Evolutionary conservation across 1,140 invertebrate species (phyloP), one percentile per base, ranked within the genome.

Genomic region (Plodia interpunctella): DNA sequence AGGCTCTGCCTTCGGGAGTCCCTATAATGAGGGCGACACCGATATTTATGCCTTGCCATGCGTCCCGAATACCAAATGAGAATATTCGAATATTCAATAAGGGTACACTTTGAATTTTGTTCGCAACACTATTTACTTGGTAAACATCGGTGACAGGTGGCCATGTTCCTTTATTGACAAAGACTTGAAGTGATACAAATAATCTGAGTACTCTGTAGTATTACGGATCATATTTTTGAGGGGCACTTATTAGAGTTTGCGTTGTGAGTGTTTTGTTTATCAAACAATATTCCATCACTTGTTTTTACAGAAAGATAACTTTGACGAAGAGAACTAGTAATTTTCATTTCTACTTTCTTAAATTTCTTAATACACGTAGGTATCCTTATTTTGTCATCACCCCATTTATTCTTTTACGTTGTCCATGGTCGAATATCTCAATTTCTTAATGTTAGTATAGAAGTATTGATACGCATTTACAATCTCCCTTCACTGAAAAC

Each of bases 41-140:
- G 78, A 86, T 88, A 88, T 88, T 88, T 88, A 83, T 85, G 85
- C 75, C 74, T 57, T 54, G 61, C 63, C 76, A 80, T 73, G 80
- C 76, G 71, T 65, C 78, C 80, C 70, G 85, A 85, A 86, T 86
- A 88, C 69, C 55, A 65, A 84, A 85, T 80, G 79, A 82, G 65
- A 62, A 68, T 62, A 66, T 67, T 70, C 66, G 67, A 72, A 76
- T 86, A 80, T 86, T 82, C 74, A 80, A 82, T 82, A 79, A 74
- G 74, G 66, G 65, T 59, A 67, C 59, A 59, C 57, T 62, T 63
- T 61, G 62, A 66, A 74, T 75, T 78, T 70, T 66, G 66, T 74
- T 80, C 76, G 65, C 66, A 62, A 71, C 70, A 67, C 77, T 80
- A 76, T 79, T 78, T 78, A 70, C 71, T 72, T 49, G 55, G 62